Conservation (phyloP, 2,888 invertebrate genomes). For the Dryocosmus kuriphilus region DNA sequence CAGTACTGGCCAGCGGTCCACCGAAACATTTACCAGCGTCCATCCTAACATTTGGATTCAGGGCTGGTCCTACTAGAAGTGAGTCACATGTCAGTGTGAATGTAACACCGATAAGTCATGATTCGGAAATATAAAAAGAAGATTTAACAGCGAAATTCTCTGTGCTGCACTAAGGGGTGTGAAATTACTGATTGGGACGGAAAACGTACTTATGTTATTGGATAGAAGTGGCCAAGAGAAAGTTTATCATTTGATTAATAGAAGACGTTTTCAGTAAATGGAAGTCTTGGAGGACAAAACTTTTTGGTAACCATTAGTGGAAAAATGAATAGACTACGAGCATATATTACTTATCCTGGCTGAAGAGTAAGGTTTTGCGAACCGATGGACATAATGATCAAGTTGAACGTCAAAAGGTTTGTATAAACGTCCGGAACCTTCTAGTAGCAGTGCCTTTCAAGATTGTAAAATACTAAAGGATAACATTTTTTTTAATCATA, state of each 20-base stretch:
- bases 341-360: conserved; percentile 99
- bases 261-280: conserved; percentile 99
- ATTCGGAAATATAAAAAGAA: too few relatives aligned
- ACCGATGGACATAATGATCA: conserved; percentile 95
- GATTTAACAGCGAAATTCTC: too few relatives aligned
- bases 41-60: too few relatives aligned
- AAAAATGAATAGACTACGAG: conserved; percentile 98
- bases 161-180: too few relatives aligned
- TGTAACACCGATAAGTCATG: too few relatives aligned
- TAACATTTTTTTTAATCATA: too few relatives aligned
- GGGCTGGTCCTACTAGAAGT: too few relatives aligned
- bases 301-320: conserved; percentile 99
- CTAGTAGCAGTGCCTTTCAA: too few relatives aligned
- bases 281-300: conserved; percentile 99
- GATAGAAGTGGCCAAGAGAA: conserved; percentile 99
- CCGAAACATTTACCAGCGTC: conserved; percentile 98
- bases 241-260: conserved; percentile 98
- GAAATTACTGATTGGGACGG: conserved; percentile 98
- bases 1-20: conserved; percentile 96
- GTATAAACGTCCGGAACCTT: too few relatives aligned
- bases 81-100: too few relatives aligned
- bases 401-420: too few relatives aligned
- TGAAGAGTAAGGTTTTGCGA: conserved; percentile 98
- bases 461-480: too few relatives aligned
- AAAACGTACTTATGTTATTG: conserved; percentile 98